phyloP scores from a whole-genome alignment of 2,888 invertebrate species.

The Poecilus cupreus region DNA sequence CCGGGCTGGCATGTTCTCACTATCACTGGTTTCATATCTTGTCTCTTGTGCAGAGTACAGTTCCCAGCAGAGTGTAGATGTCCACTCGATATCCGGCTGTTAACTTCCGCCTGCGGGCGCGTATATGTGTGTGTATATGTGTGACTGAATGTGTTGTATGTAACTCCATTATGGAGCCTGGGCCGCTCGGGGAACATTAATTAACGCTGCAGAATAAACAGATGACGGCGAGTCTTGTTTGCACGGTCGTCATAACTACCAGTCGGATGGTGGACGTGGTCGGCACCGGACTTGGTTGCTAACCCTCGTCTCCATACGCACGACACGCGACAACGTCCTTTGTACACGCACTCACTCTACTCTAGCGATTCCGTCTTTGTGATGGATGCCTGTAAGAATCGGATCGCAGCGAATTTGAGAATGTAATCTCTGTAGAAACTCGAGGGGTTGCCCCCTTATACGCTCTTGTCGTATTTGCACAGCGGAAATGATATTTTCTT shows the following conservation, averaged over 20 bases:
- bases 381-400: constrained; percentile 41
- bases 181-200: constrained; percentile 55
- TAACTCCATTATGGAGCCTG: constrained; percentile 53
- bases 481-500: constrained; percentile 53
- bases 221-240: constrained; percentile 56
- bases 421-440: constrained; percentile 41
- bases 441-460: background rate
- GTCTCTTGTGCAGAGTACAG: background rate
- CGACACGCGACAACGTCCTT: background rate
- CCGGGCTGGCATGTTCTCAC: constrained; percentile 22
- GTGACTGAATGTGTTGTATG: constrained; percentile 24
- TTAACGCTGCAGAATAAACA: constrained; percentile 56
- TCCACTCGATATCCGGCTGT: constrained; percentile 28
- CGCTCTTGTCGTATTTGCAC: constrained; percentile 11
- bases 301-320: constrained; percentile 5
- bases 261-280: constrained; percentile 11
- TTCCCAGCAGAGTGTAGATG: constrained; percentile 15
- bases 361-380: constrained; percentile 8
- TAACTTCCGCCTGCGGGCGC: constrained; percentile 3
- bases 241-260: constrained; percentile 52
- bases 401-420: constrained; percentile 48
- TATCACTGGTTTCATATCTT: constrained; percentile 27
- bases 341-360: no score
- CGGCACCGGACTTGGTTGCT: constrained; percentile 16
- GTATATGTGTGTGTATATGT: background rate